Conservation (phyloP, 2,888 invertebrate genomes). For the Spisula subtruncata region DNA sequence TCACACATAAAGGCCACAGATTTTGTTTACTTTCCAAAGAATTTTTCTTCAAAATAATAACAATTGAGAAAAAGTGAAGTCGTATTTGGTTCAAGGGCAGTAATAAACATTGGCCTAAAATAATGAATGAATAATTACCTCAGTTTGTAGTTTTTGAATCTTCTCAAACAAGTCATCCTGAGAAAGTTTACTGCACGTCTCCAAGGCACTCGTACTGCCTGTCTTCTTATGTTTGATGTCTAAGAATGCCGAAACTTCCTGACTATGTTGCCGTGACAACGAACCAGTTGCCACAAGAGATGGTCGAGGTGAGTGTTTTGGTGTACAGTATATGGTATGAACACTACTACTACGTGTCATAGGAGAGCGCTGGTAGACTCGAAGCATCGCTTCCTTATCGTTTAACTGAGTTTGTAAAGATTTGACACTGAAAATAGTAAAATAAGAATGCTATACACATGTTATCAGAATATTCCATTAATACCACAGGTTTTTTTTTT, state of each 20-base stretch:
- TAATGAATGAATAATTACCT: conserved; percentile 58
- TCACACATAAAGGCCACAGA: neutral
- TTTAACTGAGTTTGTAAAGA: conserved; percentile 95
- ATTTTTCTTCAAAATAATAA: too few relatives aligned
- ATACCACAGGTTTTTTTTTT: too few relatives aligned
- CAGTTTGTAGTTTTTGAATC: conserved; percentile 66
- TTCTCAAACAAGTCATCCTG: conserved; percentile 77
- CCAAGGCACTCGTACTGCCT: conserved; percentile 79
- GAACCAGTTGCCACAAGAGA: conserved; percentile 81
- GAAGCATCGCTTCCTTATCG: conserved; percentile 96
- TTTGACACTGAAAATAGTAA: conserved; percentile 89
- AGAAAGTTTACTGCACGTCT: conserved; percentile 70
- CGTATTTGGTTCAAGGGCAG: too few relatives aligned
- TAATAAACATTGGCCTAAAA: neutral
- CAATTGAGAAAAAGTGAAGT: too few relatives aligned
- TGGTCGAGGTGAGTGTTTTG: conserved; percentile 86
- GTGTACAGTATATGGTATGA: conserved; percentile 83
- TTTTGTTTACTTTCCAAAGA: too few relatives aligned
- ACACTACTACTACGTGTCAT: conserved; percentile 85
- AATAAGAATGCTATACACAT: neutral
- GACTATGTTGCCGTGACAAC: conserved; percentile 75
- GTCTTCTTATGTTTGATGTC: conserved; percentile 81
- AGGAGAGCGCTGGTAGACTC: conserved; percentile 91
- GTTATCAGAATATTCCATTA: too few relatives aligned
- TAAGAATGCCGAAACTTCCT: conserved; percentile 72